phyloP scores from a whole-genome alignment of 2,113 vertebrate species.

The Oophaga pumilio region DNA sequence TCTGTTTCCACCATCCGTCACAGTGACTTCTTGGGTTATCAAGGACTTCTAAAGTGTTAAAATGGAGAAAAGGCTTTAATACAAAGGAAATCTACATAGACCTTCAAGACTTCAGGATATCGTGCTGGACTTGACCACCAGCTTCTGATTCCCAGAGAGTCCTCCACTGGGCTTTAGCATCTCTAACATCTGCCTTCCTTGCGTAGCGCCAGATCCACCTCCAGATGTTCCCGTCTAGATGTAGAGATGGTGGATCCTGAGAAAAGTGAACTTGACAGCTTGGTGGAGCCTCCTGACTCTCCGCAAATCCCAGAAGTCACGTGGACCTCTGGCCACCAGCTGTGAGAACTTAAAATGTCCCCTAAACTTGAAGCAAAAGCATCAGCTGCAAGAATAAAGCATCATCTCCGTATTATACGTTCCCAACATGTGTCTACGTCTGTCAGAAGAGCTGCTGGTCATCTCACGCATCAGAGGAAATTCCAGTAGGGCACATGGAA shows the following conservation, averaged over 20 bases:
- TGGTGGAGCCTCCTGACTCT: background rate
- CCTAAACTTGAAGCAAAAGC: background rate
- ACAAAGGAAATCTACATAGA: background rate
- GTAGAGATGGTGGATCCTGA: background rate
- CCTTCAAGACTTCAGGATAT: background rate
- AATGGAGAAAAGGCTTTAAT: background rate
- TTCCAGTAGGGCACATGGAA: background rate
- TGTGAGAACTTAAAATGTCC: slow-evolving; percentile 32
- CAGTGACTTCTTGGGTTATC: slow-evolving; percentile 78
- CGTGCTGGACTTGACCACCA: background rate
- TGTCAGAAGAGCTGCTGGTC: background rate
- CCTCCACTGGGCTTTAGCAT: background rate
- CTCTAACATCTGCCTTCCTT: background rate
- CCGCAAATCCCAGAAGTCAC: background rate
- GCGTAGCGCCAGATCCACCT: background rate
- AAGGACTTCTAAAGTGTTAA: slow-evolving; percentile 71
- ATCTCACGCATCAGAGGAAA: background rate
- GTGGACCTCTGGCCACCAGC: slow-evolving; percentile 16
- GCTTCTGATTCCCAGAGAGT: background rate
- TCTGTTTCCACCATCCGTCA: slow-evolving; percentile 81
- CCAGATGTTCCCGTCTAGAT: slow-evolving; percentile 27
- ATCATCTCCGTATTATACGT: background rate
- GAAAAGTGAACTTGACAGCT: slow-evolving; percentile 28
- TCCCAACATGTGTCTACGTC: background rate
- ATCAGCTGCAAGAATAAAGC: slow-evolving; percentile 7